Evolutionary conservation across 2,113 vertebrate genomes (phyloP).

Genomic region (Seriola aureovittata): DNA sequence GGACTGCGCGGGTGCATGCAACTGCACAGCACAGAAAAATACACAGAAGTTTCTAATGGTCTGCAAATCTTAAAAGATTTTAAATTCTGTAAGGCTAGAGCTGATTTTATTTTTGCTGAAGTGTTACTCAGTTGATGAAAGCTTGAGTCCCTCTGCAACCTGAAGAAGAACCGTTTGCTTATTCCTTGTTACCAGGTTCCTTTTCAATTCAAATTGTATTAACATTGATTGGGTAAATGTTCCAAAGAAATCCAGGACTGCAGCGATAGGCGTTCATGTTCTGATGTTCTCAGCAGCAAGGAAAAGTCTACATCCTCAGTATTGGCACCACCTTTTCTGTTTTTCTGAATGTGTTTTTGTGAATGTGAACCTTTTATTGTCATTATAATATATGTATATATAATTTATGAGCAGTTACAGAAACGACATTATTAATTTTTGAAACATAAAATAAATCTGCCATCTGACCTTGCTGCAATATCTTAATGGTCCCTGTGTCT

Average conservation of each 20-base stretch:
- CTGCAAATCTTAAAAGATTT: too few relatives aligned
- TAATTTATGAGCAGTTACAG: not conserved
- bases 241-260: not conserved
- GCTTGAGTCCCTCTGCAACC: not conserved
- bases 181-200: not conserved
- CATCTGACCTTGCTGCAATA: too few relatives aligned
- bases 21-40: not conserved
- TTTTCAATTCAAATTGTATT: not conserved
- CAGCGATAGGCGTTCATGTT: not conserved
- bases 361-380: not conserved
- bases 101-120: too few relatives aligned
- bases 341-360: not conserved
- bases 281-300: not conserved
- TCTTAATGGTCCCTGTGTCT: constrained; percentile 62
- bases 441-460: not conserved
- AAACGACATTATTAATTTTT: not conserved
- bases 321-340: not conserved
- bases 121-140: too few relatives aligned
- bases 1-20: not conserved
- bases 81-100: too few relatives aligned
- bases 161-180: not conserved
- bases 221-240: not conserved
- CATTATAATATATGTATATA: not conserved
- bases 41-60: too few relatives aligned
- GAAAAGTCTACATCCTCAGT: not conserved